A percentile compares a stretch with the other conserved stretches of the same genome.
phyloP scores from a whole-genome alignment of 2,113 vertebrate species.

The Rhineura floridana region DNA sequence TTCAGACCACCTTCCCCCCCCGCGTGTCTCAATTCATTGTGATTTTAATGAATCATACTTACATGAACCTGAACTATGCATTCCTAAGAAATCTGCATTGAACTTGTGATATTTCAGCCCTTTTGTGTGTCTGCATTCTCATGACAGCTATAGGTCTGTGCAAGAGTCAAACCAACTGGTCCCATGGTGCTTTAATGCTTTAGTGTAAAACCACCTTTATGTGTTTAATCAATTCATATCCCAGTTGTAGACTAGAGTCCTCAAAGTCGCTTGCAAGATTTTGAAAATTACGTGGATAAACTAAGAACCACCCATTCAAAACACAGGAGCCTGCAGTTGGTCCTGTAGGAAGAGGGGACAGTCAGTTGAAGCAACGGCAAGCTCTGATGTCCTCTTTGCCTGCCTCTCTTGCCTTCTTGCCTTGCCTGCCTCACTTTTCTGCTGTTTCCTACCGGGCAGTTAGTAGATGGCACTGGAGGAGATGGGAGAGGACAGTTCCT shows the following conservation, averaged over 20 bases:
- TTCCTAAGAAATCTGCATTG: neutral
- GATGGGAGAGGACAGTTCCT: neutral
- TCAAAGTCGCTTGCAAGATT: neutral
- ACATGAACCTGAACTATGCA: neutral
- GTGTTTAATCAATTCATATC: neutral
- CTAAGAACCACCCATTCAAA: neutral
- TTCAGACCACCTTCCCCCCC: neutral
- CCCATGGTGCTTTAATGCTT: neutral
- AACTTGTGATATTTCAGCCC: neutral
- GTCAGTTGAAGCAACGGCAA: neutral
- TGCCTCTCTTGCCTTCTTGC: too few species aligned
- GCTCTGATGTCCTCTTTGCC: neutral
- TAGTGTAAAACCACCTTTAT: neutral
- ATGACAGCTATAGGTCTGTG: neutral
- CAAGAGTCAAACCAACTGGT: neutral
- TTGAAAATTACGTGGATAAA: neutral
- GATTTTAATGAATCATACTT: conserved; percentile 1
- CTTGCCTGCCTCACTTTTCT: too few species aligned
- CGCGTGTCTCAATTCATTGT: neutral
- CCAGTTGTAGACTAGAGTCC: neutral
- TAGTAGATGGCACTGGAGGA: too few species aligned
- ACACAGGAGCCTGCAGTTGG: neutral
- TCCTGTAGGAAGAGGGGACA: neutral
- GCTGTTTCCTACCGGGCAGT: too few species aligned
- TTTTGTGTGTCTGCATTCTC: neutral